Evolutionary conservation across 1,140 invertebrate genomes (phyloP).

Genomic region (Akabosia matsudoensis): DNA sequence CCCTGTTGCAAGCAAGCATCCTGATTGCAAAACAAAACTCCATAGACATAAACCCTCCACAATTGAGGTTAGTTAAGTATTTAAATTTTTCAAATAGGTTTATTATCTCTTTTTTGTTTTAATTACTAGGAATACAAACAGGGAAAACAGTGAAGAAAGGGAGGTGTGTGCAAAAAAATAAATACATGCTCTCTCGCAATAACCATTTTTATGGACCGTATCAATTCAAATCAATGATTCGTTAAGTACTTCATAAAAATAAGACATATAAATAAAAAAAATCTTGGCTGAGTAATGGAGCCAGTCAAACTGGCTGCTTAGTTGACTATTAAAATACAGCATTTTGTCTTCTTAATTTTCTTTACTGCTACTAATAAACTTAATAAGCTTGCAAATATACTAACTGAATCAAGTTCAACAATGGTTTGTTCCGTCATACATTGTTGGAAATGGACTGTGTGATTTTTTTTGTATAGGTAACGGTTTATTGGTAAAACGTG

Average conservation of each 20-base stretch:
- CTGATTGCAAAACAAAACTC: slow-evolving; percentile 6
- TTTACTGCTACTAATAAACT: neutral
- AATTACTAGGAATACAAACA: neutral
- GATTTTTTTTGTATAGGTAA: neutral
- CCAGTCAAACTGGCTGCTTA: too few relatives aligned
- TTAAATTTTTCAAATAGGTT: neutral
- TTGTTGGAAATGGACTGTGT: neutral
- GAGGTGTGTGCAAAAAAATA: too few relatives aligned
- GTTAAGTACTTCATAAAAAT: neutral
- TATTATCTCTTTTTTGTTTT: neutral
- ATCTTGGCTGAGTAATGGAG: neutral
- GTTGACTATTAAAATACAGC: too few relatives aligned
- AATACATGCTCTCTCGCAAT: neutral
- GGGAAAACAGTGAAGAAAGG: neutral
- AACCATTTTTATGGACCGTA: neutral
- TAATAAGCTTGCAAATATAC: neutral
- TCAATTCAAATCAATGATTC: neutral
- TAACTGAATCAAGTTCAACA: neutral
- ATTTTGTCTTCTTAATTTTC: too few relatives aligned
- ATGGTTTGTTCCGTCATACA: neutral
- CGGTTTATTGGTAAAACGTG: neutral
- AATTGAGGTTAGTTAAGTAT: neutral
- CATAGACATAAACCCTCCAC: too few relatives aligned
- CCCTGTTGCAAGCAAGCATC: too few relatives aligned
- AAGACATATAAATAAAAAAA: neutral